Evolutionary conservation across 1,140 invertebrate species (phyloP), one percentile per base, ranked within the genome.

Genomic region (Copidosoma floridanum): DNA sequence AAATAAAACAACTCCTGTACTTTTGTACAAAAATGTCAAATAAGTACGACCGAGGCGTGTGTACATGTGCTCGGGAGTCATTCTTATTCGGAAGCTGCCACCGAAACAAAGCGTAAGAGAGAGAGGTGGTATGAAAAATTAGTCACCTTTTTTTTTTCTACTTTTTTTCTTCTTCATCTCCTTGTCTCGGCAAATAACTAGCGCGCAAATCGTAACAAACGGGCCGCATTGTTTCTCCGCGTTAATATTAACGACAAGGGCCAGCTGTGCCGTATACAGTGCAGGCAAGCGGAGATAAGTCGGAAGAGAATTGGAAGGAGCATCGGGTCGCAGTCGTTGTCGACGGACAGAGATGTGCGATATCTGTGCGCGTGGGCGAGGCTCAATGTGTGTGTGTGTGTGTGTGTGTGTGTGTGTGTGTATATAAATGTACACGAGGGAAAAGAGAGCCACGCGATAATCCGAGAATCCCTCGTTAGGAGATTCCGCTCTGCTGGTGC

Each of bases 111-210:
- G 60, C 58, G 56, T n/a, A n/a, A n/a, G n/a, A n/a, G n/a, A n/a
- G n/a, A n/a, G n/a, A n/a, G n/a, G n/a, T n/a, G n/a, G n/a, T n/a
- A 37, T 73, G 71, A 73, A 72, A 73, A 73, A 73, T 72, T 73
- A 72, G 71, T 72, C 71, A 62, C 55, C 57, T 54, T 61, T 27
- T 27, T 23, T n/a, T 8, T 27, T 5, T 5, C 32, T 8, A 32
- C 14, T 24, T 5, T 38, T 4, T 4, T 20, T 40, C 12, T 40
- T 8, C 12, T 16, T n/a, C 20, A 3, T 53, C 21, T 53, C 21
- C 16, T 11, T 40, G 14, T 27, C 6, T 27, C 5, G 26, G 56
- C 37, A 20, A 48, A 56, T 57, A 38, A 61, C 61, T 62, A 65
- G 67, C 65, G 35, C 37, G n/a, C 24, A 74, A 74, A 74, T 73